Evolutionary conservation across 1,140 invertebrate species (phyloP).

Genomic region (Eupristina koningsbergeri): DNA sequence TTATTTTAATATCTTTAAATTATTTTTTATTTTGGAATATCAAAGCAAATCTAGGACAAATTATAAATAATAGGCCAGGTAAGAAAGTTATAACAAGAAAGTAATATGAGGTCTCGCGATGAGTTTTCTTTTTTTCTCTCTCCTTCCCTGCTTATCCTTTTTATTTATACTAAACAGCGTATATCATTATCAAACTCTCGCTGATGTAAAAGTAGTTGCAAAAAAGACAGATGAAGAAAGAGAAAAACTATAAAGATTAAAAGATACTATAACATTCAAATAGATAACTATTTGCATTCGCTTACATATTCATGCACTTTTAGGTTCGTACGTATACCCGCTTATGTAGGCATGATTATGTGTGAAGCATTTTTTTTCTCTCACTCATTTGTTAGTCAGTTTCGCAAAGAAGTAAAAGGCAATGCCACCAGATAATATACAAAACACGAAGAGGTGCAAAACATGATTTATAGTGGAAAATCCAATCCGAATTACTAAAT

Average conservation of each 20-base stretch:
- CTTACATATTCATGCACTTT: background rate
- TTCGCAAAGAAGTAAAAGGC: background rate
- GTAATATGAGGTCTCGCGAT: background rate
- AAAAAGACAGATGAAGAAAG: background rate
- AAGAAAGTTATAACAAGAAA: background rate
- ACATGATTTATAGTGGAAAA: constrained; percentile 20
- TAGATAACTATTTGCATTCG: background rate
- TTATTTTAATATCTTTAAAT: too few relatives aligned
- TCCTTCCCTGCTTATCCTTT: too few relatives aligned
- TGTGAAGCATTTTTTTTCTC: background rate
- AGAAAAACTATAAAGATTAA: constrained; percentile 25
- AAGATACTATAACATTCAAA: constrained; percentile 25
- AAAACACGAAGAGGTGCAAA: constrained; percentile 13
- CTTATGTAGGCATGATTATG: background rate
- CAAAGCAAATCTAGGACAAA: background rate
- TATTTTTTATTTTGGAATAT: too few relatives aligned
- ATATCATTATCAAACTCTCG: too few relatives aligned
- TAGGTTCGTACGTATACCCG: background rate
- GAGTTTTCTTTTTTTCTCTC: background rate
- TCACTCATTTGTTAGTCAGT: background rate
- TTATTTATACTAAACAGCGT: too few relatives aligned
- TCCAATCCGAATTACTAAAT: background rate
- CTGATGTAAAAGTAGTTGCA: too few relatives aligned
- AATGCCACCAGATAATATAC: background rate
- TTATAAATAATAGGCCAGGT: background rate